These are phyloP conservation scores for Leptopilina myrica DNA, from an alignment of 2,888 invertebrate species.

Conservation along the genomic window DNA sequence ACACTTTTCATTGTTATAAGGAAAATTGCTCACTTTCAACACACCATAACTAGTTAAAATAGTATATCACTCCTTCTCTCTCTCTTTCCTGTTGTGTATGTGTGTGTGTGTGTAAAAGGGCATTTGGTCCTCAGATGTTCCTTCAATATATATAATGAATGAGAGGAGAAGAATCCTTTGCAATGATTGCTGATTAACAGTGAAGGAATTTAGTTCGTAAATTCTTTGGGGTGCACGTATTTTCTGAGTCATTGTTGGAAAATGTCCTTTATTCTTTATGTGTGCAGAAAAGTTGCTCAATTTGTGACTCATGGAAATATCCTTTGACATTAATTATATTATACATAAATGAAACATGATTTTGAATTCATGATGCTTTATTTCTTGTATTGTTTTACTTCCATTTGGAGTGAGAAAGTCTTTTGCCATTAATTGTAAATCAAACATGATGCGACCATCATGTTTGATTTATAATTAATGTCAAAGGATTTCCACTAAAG, in stretches of 20 bases:
- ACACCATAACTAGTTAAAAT: neutral
- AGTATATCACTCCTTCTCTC: neutral
- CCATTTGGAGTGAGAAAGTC: too few relatives aligned
- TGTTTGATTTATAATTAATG: too few relatives aligned
- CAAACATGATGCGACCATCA: too few relatives aligned
- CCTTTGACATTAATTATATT: too few relatives aligned
- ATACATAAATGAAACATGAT: too few relatives aligned
- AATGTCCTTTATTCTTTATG: neutral
- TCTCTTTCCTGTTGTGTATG: neutral
- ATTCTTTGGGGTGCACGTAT: neutral
- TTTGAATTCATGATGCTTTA: too few relatives aligned
- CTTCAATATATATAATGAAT: neutral
- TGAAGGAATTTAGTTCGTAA: slow-evolving; percentile 1
- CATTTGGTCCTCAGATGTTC: slow-evolving; percentile 11
- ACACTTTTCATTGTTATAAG: neutral
- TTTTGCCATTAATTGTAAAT: too few relatives aligned
- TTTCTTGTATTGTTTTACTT: too few relatives aligned
- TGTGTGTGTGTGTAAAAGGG: neutral
- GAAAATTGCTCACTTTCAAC: slow-evolving; percentile 29
- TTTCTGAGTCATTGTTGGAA: neutral
- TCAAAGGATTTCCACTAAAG: too few relatives aligned
- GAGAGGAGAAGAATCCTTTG: slow-evolving; percentile 2
- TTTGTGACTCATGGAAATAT: too few relatives aligned
- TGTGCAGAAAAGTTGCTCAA: too few relatives aligned
- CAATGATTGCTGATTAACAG: slow-evolving; percentile 12